Evolutionary conservation across 2,888 invertebrate species (phyloP), one percentile per base, ranked within the genome.

Genomic region (Oligia latruncula): DNA sequence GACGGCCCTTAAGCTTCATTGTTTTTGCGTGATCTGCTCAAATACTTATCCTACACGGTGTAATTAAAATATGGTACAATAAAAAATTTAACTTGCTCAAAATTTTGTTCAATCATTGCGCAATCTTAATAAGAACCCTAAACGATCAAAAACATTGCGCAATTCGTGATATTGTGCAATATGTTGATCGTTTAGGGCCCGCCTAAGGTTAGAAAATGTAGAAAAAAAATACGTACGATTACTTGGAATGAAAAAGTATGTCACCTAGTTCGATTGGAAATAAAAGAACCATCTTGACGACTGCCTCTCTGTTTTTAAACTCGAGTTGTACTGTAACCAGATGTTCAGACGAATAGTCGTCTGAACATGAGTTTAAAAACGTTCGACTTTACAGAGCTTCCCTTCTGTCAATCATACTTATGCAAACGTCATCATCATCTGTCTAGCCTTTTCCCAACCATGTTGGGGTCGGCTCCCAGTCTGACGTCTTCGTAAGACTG

Each of bases 201-300:
- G 20, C 52, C 52, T 52, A 17, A 52, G 52, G 52, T 6, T 20
- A 52, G 20, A 52, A 52, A 20, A 52, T 20, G 3, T 40, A 6
- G 5, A 40, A 13, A 62, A 58, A 60, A 82, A 67, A 3, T 46
- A 55, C 46, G 6, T 40, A 75, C n/a, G 2, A 66, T 74, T 60
- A 9, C 20, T 64, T 55, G 23, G 35, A 68, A 46, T 65, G 4
- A 40, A 58, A 81, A 76, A 64, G 46, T 58, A 77, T 77, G 40
- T 83, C 62, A 77, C 15, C 49, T 68, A 29, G 15, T 49, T 83
- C 23, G 4, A 80, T 76, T 83, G 46, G 29, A 49, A 62, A 64
- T 83, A 82, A 68, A 80, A 68, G 13, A 80, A 76, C 29, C 13
- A 55, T 60, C 9, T 55, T 20, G 13, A 55, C 2, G 5, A 62